Evolutionary conservation across 2,113 vertebrate genomes (phyloP).

Genomic region (Corapipo altera): DNA sequence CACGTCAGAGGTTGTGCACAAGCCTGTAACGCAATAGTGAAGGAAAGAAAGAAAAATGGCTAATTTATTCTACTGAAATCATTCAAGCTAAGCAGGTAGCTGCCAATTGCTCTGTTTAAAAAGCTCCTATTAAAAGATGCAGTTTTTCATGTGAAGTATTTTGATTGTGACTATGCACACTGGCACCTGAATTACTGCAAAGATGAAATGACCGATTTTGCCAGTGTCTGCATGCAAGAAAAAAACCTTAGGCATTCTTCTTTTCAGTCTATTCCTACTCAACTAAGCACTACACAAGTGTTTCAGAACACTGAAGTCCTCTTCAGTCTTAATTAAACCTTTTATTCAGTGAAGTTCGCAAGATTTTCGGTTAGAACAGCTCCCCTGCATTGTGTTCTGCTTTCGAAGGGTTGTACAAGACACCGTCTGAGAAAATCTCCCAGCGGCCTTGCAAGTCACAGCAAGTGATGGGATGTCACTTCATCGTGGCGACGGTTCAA

Average conservation of each 20-base stretch:
- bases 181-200: constrained; percentile 31
- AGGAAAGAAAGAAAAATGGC: not conserved
- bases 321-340: constrained; percentile 1
- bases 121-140: constrained; percentile 31
- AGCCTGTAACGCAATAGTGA: not conserved
- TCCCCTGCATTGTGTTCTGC: not conserved
- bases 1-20: not conserved
- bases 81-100: constrained; percentile 31
- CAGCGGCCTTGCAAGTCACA: not conserved
- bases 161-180: not conserved
- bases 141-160: constrained; percentile 63
- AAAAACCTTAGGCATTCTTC: not conserved
- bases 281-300: not conserved
- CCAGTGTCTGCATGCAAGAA: not conserved
- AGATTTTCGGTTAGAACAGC: not conserved
- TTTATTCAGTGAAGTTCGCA: not conserved
- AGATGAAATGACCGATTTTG: constrained; percentile 11
- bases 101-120: constrained; percentile 61
- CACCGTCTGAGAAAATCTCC: not conserved
- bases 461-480: rapidly evolving
- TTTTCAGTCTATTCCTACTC: not conserved
- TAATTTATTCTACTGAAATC: constrained; percentile 60
- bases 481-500: rapidly evolving
- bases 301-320: not conserved
- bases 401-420: not conserved